phyloP scores from a whole-genome alignment of 35 echinoderm and acorn worm species.

The Ophioderma brevispina region DNA sequence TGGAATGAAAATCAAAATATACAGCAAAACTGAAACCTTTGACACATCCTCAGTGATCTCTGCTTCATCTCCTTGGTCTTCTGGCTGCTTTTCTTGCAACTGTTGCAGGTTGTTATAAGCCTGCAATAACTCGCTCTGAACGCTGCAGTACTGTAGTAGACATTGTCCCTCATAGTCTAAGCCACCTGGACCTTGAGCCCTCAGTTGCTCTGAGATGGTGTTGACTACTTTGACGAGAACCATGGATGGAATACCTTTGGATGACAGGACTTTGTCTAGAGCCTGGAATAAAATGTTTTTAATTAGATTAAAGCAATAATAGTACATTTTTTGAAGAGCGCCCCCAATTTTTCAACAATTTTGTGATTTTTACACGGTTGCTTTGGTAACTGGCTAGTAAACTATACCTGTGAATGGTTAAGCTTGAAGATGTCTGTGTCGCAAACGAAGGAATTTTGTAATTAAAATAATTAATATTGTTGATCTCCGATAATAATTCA shows the following conservation, averaged over 20 bases:
- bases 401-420: too few relatives aligned
- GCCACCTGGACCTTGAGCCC: constrained; percentile 52
- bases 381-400: too few relatives aligned
- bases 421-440: too few relatives aligned
- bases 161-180: constrained; percentile 89
- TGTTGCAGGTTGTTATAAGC: constrained; percentile 68
- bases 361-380: too few relatives aligned
- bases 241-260: constrained; percentile 55
- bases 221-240: constrained; percentile 60
- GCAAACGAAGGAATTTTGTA: too few relatives aligned
- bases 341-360: too few relatives aligned
- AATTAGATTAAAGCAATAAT: too few relatives aligned
- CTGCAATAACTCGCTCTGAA: constrained; percentile 71
- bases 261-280: constrained; percentile 78
- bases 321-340: too few relatives aligned
- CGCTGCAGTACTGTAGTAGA: constrained; percentile 86
- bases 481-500: too few relatives aligned
- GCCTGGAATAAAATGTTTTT: too few relatives aligned
- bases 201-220: constrained; percentile 28
- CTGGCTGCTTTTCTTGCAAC: constrained; percentile 28
- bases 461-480: too few relatives aligned
- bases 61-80: background rate
- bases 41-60: constrained; percentile 23
- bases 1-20: background rate
- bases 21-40: too few relatives aligned